These are phyloP conservation scores for Drosophila arizonae DNA, from an alignment of 1,140 invertebrate genomes.

Conservation along the genomic window DNA sequence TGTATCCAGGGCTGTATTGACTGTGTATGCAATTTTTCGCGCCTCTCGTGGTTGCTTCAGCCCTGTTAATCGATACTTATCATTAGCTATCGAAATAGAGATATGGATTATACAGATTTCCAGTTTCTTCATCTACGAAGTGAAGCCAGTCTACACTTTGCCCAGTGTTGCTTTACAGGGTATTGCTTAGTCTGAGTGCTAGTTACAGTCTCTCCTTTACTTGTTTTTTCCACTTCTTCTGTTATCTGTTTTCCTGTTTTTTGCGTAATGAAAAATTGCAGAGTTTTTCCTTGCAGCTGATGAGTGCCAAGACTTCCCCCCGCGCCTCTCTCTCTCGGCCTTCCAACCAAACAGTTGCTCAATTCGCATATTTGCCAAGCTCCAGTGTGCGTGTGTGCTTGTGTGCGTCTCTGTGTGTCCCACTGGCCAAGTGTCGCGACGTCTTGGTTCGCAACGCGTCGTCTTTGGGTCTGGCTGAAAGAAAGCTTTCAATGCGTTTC, in stretches of 20 bases:
- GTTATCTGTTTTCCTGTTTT: slow-evolving; percentile 15
- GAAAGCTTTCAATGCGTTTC: slow-evolving; percentile 30
- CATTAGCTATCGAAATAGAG: neutral
- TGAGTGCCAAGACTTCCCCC: neutral
- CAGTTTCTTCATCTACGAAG: no score
- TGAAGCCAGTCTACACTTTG: no score
- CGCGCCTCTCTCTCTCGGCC: neutral
- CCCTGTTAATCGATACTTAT: neutral
- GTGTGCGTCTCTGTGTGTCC: slow-evolving; percentile 30
- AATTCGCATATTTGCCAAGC: slow-evolving; percentile 33
- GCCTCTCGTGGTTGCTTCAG: neutral
- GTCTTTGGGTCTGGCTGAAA: slow-evolving; percentile 17
- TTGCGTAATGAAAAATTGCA: slow-evolving; percentile 49
- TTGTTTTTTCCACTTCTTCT: neutral
- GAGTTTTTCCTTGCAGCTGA: slow-evolving; percentile 20
- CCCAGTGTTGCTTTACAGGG: neutral
- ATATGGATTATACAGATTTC: no score
- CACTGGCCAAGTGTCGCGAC: slow-evolving; percentile 38
- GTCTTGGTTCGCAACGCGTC: neutral
- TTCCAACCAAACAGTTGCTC: slow-evolving; percentile 13
- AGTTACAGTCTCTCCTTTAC: neutral
- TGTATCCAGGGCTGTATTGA: neutral
- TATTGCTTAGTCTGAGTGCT: neutral
- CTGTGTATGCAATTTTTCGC: neutral
- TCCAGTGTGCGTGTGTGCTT: neutral